A percentile compares a stretch with the other conserved stretches of the same genome.
Conservation (phyloP, 2,888 invertebrate species). For the Taenaris catops region DNA sequence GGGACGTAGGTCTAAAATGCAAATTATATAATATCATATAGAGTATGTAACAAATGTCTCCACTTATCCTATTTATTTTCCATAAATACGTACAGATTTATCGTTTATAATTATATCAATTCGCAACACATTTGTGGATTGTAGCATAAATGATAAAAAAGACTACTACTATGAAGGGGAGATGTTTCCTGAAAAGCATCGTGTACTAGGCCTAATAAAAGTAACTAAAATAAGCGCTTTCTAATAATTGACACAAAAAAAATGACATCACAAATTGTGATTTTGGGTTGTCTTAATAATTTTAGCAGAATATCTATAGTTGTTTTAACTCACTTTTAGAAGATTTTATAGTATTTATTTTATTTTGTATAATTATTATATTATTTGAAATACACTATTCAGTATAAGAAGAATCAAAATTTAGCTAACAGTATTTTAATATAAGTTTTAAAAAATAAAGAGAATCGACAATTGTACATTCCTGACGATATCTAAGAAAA, state of each 20-base stretch:
- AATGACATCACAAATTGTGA: constrained; percentile 20
- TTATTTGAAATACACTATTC: constrained; percentile 17
- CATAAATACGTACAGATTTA: constrained; percentile 15
- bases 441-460: constrained; percentile 19
- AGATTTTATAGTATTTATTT: constrained; percentile 26
- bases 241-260: constrained; percentile 12
- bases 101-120: constrained; percentile 11
- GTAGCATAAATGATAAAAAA: constrained; percentile 5
- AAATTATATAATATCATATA: constrained; percentile 18
- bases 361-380: constrained; percentile 12
- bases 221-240: constrained; percentile 3
- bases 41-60: constrained; percentile 18
- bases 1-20: constrained; percentile 18
- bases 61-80: constrained; percentile 22
- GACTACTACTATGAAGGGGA: constrained; percentile 1
- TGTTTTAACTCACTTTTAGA: constrained; percentile 22
- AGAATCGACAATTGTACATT: constrained; percentile 42
- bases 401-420: constrained; percentile 21
- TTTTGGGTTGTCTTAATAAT: constrained; percentile 21
- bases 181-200: constrained; percentile 17
- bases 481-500: constrained; percentile 37
- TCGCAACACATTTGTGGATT: constrained; percentile 9
- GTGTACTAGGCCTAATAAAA: constrained; percentile 14
- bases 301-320: constrained; percentile 21
- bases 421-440: constrained; percentile 33